phyloP scores from a whole-genome alignment of 2,797 vertebrate genomes.

The Diplodus sargus region DNA sequence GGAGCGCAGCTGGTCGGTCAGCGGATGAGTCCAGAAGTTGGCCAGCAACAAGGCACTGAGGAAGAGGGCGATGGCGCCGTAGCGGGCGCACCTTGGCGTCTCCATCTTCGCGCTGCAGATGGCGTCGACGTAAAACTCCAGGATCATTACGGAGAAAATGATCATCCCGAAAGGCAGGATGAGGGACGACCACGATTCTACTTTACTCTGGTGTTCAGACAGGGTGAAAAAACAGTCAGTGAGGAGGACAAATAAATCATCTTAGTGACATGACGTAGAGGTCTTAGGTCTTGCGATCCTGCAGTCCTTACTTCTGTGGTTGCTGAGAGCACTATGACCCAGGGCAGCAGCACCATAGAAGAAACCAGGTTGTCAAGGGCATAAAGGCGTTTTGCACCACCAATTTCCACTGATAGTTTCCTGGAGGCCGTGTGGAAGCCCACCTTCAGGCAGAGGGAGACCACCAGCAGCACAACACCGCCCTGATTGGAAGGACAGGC shows the following conservation, averaged over 20 bases:
- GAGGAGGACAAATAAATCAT: background rate
- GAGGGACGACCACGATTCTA: conserved; percentile 95
- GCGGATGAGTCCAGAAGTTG: conserved; percentile 97
- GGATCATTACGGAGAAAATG: conserved; percentile 92
- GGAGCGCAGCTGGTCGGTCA: conserved; percentile 93
- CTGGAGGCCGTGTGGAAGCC: conserved; percentile 94
- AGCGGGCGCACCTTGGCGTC: conserved; percentile 89
- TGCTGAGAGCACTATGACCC: conserved; percentile 93
- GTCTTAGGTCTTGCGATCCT: too few relatives aligned
- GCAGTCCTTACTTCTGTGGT: conserved; percentile 91
- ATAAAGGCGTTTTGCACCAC: conserved; percentile 95
- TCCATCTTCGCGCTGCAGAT: conserved; percentile 95
- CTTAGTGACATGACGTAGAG: too few relatives aligned
- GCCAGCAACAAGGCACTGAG: conserved; percentile 92
- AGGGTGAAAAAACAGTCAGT: background rate
- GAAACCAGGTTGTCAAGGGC: conserved; percentile 94
- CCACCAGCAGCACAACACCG: conserved; percentile 94
- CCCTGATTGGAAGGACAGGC: conserved; percentile 82
- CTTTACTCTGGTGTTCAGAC: conserved; percentile 89
- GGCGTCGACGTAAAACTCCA: conserved; percentile 98
- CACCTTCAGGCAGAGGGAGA: conserved; percentile 93
- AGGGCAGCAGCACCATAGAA: conserved; percentile 91
- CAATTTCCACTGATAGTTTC: conserved; percentile 94
- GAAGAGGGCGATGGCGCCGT: conserved; percentile 88
- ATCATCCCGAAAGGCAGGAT: conserved; percentile 91